Conservation (phyloP, 2,888 invertebrate genomes). For the Ctenicera cuprea region DNA sequence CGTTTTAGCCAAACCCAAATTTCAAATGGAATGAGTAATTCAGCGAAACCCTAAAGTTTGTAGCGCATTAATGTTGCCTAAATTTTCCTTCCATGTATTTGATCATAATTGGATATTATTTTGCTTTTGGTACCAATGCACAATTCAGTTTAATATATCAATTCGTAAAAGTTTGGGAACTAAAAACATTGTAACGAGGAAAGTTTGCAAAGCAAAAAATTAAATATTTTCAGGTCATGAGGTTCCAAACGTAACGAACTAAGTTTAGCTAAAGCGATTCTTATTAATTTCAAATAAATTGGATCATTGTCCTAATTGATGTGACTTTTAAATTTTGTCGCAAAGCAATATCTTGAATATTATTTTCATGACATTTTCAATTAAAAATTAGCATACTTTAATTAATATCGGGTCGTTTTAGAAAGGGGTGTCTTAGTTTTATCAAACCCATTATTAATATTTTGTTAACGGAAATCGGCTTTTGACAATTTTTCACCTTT, state of each 20-base stretch:
- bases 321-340: not conserved
- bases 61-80: not conserved
- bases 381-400: conserved; percentile 14
- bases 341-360: not conserved
- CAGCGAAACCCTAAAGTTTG: not conserved
- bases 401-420: conserved; percentile 4
- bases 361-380: not conserved
- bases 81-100: not conserved
- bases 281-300: conserved; percentile 16
- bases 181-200: no score
- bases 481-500: no score
- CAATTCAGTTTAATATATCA: no score
- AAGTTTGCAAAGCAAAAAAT: not conserved
- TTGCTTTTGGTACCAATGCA: not conserved
- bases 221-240: conserved; percentile 3
- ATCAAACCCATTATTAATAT: no score
- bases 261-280: not conserved
- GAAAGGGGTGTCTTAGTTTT: not conserved
- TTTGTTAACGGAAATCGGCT: no score
- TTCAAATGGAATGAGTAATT: not conserved
- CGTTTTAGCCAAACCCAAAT: not conserved
- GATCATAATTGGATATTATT: not conserved
- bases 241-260: not conserved
- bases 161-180: no score
- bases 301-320: not conserved